Percentiles rank a stretch among this genome's conserved stretches.
These are phyloP conservation scores for Zapornia atra DNA, from an alignment of 2,113 vertebrate genomes.

Conservation along the genomic window DNA sequence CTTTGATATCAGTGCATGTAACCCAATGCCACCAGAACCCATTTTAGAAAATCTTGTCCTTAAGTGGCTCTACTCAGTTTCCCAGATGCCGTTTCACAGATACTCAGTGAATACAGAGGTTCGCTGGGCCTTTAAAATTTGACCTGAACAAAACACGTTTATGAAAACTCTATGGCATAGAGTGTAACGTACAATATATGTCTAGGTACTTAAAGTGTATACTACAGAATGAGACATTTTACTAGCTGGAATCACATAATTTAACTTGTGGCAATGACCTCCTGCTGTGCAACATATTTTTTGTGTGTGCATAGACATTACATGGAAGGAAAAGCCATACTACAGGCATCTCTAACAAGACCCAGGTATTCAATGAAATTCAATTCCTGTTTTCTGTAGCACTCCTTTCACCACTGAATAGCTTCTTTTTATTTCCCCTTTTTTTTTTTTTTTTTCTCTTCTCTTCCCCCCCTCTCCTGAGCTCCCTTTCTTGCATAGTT, in stretches of 20 bases:
- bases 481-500: neutral
- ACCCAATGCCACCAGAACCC: neutral
- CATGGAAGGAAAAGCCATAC: slow-evolving; percentile 5
- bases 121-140: neutral
- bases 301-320: neutral
- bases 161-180: neutral
- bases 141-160: neutral
- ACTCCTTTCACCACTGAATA: slow-evolving; percentile 3
- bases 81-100: neutral
- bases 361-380: slow-evolving; percentile 55
- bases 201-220: neutral
- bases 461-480: neutral
- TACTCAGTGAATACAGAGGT: neutral
- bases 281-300: neutral
- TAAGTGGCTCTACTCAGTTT: neutral
- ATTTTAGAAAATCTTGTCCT: neutral
- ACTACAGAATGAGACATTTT: slow-evolving; percentile 33
- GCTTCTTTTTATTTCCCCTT: neutral
- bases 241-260: slow-evolving; percentile 33
- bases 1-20: neutral
- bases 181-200: neutral
- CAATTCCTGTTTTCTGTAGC: slow-evolving; percentile 16
- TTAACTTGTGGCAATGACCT: slow-evolving; percentile 35
- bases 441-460: no score
- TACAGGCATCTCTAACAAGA: slow-evolving; percentile 32